phyloP scores from a whole-genome alignment of 2,113 vertebrate species.

The Elachura formosa region DNA sequence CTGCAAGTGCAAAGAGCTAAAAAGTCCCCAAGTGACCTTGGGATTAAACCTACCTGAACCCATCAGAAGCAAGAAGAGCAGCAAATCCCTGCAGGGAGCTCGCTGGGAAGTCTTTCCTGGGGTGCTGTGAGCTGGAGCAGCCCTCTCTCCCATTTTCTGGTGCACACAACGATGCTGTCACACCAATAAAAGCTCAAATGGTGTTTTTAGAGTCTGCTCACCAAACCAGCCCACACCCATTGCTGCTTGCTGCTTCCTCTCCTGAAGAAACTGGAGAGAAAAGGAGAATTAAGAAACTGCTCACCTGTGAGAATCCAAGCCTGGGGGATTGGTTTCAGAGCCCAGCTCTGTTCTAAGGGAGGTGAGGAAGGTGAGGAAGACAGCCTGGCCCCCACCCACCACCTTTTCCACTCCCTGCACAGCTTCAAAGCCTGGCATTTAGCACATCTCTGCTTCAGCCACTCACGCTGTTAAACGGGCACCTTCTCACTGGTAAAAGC shows the following conservation, averaged over 20 bases:
- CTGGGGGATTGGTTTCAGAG: background rate
- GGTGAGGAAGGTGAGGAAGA: background rate
- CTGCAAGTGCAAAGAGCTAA: background rate
- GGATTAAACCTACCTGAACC: background rate
- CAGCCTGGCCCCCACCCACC: background rate
- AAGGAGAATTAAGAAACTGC: background rate
- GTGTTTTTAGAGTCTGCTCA: background rate
- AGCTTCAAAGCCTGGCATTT: background rate
- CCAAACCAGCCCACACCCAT: background rate
- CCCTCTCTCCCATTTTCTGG: background rate
- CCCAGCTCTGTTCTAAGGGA: accelerated
- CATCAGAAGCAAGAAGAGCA: background rate
- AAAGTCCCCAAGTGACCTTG: background rate
- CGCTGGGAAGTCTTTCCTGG: background rate
- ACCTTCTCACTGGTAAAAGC: background rate
- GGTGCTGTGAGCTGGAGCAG: background rate
- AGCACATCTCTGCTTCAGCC: background rate
- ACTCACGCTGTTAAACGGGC: background rate
- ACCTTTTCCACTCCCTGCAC: background rate
- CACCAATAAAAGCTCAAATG: background rate
- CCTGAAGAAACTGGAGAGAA: background rate
- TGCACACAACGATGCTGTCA: background rate
- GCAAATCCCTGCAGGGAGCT: background rate
- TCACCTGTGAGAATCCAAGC: background rate
- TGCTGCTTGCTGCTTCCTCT: background rate